Base-by-base conservation (phyloP, 2,888 invertebrate genomes). In the Yponomeuta sedellus region DNA sequence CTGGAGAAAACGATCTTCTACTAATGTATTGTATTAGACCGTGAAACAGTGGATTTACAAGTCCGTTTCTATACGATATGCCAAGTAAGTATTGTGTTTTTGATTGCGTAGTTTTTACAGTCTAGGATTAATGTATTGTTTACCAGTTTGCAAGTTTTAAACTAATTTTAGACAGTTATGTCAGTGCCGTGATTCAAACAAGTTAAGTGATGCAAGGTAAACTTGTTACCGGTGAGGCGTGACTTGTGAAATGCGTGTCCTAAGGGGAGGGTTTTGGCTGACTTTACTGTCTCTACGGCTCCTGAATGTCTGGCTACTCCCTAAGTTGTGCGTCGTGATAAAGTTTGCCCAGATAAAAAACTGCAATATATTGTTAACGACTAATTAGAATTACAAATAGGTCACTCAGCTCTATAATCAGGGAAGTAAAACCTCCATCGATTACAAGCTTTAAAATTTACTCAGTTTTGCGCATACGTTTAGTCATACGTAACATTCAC, bases 141-240 rank as follows among this genome's bases (percentile, higher is more conserved):
- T 62, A 39, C 59, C 5, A 10, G 59, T 59, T 22, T 20, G 25
- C 10, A 40, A n/a, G 16, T 64, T 64, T 64, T 67, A 68, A 65
- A 58, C 70, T 73, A 72, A 69, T 68, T 70, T 68, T 72, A 72
- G 72, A 69, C 61, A 68, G 66, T 71, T 71, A 68, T 71, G 73
- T 73, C 73, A 72, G 71, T 25, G 22, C 34, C 64, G 69, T 69
- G 70, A 69, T 64, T 70, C 65, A 65, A 59, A 61, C 22, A n/a
- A 10, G 58, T 58, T 52, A 52, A 12, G 25, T 28, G 61, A 61
- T 34, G 34, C n/a, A 28, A 61, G 25, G 12, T 58, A 58, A 58
- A 58, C 58, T 20, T n/a, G 56, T 4, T 56, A 56, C 16, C 34
- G 34, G 44, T 16, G 44, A 16, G 16, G 44, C 44, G 44, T 52